These are phyloP conservation scores for Gyrodactylus salaris DNA, from an alignment of 1,140 invertebrate genomes.

Conservation along the genomic window DNA sequence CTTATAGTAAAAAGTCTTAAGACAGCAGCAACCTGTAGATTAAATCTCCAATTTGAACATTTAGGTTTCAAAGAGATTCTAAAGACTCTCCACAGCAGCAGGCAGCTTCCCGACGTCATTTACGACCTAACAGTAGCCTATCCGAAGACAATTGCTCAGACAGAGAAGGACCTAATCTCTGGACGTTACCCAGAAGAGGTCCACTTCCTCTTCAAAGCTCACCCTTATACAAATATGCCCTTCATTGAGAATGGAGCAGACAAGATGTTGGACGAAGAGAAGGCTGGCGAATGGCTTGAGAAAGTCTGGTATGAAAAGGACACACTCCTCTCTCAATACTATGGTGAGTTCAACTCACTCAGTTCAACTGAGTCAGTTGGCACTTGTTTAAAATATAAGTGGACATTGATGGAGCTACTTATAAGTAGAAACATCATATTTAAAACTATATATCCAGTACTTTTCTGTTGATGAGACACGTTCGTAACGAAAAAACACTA, in stretches of 20 bases:
- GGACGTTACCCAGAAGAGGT: slow-evolving; percentile 15
- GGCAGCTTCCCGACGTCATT: slow-evolving; percentile 12
- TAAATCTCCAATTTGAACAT: no score
- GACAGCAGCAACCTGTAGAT: no score
- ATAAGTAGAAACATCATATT: no score
- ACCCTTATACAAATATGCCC: slow-evolving; percentile 8
- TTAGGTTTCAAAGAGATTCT: neutral
- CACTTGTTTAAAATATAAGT: no score
- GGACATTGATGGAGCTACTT: no score
- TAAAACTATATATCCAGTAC: no score
- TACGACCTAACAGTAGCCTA: slow-evolving; percentile 15
- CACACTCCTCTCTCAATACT: neutral
- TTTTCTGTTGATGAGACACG: no score
- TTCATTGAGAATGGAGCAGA: neutral
- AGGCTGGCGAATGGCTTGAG: neutral
- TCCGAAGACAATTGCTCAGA: slow-evolving; percentile 13
- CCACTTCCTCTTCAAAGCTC: slow-evolving; percentile 13
- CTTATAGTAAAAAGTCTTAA: no score
- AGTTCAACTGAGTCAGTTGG: no score
- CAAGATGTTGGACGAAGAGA: neutral
- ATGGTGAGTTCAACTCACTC: neutral
- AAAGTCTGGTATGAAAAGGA: neutral
- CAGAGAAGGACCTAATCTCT: slow-evolving; percentile 13
- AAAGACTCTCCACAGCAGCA: neutral
- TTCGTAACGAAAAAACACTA: no score